Conservation (phyloP, 1,140 invertebrate genomes). For the Neodiprion fabricii region DNA sequence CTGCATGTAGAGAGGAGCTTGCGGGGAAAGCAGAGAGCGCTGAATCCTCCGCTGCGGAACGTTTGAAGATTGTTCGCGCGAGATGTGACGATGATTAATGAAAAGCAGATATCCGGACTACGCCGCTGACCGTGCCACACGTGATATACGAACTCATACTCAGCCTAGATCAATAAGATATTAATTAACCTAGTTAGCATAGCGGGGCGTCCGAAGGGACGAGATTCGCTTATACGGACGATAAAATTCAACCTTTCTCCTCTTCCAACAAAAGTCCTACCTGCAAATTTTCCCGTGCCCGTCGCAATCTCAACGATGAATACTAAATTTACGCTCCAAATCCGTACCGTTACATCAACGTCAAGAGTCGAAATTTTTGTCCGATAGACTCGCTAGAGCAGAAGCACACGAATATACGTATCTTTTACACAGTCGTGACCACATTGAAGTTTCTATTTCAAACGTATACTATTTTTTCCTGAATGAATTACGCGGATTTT, state of each 20-base stretch:
- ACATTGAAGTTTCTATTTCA: not conserved
- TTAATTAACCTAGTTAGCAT: slow-evolving; percentile 2
- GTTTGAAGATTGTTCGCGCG: not conserved
- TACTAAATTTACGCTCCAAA: not conserved
- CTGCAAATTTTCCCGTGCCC: not conserved
- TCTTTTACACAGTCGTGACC: no score
- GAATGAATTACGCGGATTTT: no score
- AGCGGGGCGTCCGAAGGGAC: not conserved
- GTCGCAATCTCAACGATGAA: not conserved
- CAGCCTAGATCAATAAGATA: slow-evolving; percentile 2
- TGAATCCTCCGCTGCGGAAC: no score
- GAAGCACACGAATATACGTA: not conserved
- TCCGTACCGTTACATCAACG: not conserved
- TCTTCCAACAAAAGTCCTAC: not conserved
- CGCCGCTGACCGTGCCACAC: not conserved
- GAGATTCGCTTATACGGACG: not conserved
- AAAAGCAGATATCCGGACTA: not conserved
- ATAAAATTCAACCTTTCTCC: not conserved
- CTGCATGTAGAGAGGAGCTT: no score
- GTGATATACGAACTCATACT: not conserved
- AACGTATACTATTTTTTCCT: not conserved
- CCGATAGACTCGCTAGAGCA: not conserved
- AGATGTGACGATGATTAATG: not conserved
- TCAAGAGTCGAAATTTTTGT: not conserved
- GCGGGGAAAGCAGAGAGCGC: no score